A percentile compares a stretch with the other conserved stretches of the same genome.
Conservation (phyloP, 1,140 invertebrate genomes). For the Brachionus calyciflorus region DNA sequence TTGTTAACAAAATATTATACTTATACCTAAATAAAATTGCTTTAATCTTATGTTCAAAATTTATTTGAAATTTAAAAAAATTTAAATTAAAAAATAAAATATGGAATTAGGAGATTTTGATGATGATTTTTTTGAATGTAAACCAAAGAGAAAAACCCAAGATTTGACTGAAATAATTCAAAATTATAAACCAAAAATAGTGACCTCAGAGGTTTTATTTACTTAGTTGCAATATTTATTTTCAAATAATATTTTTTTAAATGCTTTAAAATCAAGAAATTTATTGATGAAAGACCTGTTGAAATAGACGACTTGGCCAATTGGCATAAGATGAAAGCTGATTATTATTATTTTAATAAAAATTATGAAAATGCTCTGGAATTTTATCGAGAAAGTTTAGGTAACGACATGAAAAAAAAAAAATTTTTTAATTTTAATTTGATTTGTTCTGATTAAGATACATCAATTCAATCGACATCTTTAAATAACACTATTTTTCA, state of each 20-base stretch:
- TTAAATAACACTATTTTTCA: constrained; percentile 36
- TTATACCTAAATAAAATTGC: too few species aligned
- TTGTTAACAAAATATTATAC: too few species aligned
- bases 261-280: neutral
- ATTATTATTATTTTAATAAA: constrained; percentile 8
- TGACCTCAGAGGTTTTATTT: neutral
- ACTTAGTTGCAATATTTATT: neutral
- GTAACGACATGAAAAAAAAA: neutral
- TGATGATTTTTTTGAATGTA: constrained; percentile 39
- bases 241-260: neutral
- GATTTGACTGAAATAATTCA: constrained; percentile 15
- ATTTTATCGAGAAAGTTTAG: constrained; percentile 15
- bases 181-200: constrained; percentile 22
- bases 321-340: constrained; percentile 40
- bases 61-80: neutral
- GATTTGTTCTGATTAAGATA: neutral
- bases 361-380: constrained; percentile 5
- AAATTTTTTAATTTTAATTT: neutral
- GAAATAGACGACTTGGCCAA: constrained; percentile 28
- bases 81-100: neutral
- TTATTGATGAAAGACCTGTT: constrained; percentile 14
- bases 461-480: neutral
- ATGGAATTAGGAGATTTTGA: constrained; percentile 43
- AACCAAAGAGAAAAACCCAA: constrained; percentile 2
- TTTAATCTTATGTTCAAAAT: neutral